phyloP scores from a whole-genome alignment of 2,888 invertebrate species.

The Sphaerophoria taeniata region DNA sequence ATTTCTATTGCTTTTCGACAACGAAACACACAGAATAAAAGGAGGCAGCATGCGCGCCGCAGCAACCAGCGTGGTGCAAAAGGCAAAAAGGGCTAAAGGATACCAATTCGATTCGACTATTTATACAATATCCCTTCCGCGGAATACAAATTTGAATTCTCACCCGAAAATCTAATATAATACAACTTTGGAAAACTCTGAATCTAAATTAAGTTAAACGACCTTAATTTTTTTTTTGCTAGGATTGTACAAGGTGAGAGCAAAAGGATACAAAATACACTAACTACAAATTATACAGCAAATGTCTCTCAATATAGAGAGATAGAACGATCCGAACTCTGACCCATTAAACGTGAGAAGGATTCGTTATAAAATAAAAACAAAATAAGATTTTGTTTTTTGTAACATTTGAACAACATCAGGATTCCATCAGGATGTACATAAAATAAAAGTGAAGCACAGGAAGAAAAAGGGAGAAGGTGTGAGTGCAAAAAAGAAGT shows the following conservation, averaged over 20 bases:
- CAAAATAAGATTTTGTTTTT: constrained; percentile 16
- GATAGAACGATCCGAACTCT: constrained; percentile 6
- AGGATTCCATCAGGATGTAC: constrained; percentile 1
- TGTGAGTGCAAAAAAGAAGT: constrained; percentile 8
- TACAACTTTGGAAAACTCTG: constrained; percentile 6
- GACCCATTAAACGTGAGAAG: constrained; percentile 52
- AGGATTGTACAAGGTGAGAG: constrained; percentile 11
- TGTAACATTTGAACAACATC: constrained; percentile 11
- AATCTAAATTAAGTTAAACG: constrained; percentile 65
- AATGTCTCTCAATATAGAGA: not conserved
- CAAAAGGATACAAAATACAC: constrained; percentile 10
- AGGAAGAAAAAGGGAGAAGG: not conserved
- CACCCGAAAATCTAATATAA: constrained; percentile 18
- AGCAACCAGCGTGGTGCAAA: not conserved
- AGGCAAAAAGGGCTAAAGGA: not conserved
- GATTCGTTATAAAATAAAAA: constrained; percentile 23
- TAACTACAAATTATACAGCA: not conserved
- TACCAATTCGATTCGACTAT: constrained; percentile 9
- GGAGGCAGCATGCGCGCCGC: not conserved
- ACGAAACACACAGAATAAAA: constrained; percentile 5
- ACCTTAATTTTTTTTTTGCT: constrained; percentile 3
- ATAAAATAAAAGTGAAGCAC: no score
- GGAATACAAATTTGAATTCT: constrained; percentile 61
- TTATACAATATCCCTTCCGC: constrained; percentile 37
- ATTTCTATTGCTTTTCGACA: constrained; percentile 47